A percentile compares a stretch with the other conserved stretches of the same genome.
Evolutionary conservation across 2,797 vertebrate species (phyloP).

Genomic region (Pipistrellus kuhlii): DNA sequence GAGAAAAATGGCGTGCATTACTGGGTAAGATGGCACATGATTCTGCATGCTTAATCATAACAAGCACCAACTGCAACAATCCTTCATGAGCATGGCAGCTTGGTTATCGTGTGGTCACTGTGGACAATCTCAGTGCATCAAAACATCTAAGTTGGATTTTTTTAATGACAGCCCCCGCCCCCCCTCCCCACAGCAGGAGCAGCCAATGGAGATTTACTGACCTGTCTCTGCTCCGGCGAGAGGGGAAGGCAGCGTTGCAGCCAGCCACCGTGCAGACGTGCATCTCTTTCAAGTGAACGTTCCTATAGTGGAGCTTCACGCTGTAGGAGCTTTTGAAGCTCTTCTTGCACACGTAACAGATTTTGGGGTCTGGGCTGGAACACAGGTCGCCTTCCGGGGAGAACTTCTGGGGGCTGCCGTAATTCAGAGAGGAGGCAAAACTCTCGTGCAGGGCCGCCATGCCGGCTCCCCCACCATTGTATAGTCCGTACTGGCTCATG

Average conservation of each 20-base stretch:
- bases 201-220: slow-evolving; percentile 92
- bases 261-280: slow-evolving; percentile 99
- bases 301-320: slow-evolving; percentile 99
- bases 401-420: slow-evolving; percentile 97
- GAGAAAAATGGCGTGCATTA: slow-evolving; percentile 83
- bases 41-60: slow-evolving; percentile 81
- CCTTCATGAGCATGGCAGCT: slow-evolving; percentile 81
- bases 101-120: slow-evolving; percentile 79
- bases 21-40: slow-evolving; percentile 73
- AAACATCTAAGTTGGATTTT: slow-evolving; percentile 79
- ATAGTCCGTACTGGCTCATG: slow-evolving; percentile 98
- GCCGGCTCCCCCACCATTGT: slow-evolving; percentile 94
- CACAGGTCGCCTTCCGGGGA: slow-evolving; percentile 97
- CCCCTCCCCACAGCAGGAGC: slow-evolving; percentile 80
- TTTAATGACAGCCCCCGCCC: slow-evolving; percentile 76
- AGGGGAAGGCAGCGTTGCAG: slow-evolving; percentile 99
- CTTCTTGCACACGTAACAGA: slow-evolving; percentile 99
- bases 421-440: slow-evolving; percentile 96
- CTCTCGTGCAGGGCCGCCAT: slow-evolving; percentile 99
- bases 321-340: slow-evolving; percentile 99
- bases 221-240: slow-evolving; percentile 99
- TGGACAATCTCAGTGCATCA: slow-evolving; percentile 75
- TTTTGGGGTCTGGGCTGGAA: slow-evolving; percentile 98
- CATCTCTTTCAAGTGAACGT: slow-evolving; percentile 99
- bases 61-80: slow-evolving; percentile 81